A percentile compares a stretch with the other conserved stretches of the same genome.
phyloP scores from a whole-genome alignment of 1,140 invertebrate genomes.

The Lasioglossum albipes region DNA sequence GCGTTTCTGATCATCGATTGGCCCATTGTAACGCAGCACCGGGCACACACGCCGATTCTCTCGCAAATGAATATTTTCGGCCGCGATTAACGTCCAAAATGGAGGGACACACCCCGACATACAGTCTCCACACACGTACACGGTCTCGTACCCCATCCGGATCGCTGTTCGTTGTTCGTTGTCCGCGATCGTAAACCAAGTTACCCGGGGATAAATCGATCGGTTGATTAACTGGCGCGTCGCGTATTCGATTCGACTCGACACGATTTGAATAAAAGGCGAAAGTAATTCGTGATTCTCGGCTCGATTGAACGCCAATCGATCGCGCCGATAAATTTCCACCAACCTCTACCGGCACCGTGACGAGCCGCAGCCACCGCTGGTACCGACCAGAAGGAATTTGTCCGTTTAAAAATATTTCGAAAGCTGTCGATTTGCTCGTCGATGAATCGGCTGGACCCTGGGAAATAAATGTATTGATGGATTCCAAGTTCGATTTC shows the following conservation, averaged over 20 bases:
- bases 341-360: not conserved
- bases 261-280: constrained; percentile 22
- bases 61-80: constrained; percentile 32
- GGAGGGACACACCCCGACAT: not conserved
- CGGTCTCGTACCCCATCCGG: too few relatives aligned
- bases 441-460: not conserved
- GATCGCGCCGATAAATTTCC: not conserved
- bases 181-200: not conserved
- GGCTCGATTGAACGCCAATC: not conserved
- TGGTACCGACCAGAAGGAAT: too few relatives aligned
- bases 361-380: not conserved
- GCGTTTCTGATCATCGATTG: constrained; percentile 19
- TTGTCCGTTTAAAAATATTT: constrained; percentile 6
- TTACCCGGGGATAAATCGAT: constrained; percentile 22
- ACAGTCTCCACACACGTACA: too few relatives aligned
- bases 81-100: constrained; percentile 5
- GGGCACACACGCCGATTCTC: not conserved
- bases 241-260: not conserved
- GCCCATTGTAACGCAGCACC: not conserved
- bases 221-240: constrained; percentile 19
- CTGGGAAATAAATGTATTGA: not conserved
- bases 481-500: not conserved
- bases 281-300: constrained; percentile 4
- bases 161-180: not conserved
- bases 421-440: not conserved